phyloP scores from a whole-genome alignment of 2,113 vertebrate species.

The Eidolon helvum region DNA sequence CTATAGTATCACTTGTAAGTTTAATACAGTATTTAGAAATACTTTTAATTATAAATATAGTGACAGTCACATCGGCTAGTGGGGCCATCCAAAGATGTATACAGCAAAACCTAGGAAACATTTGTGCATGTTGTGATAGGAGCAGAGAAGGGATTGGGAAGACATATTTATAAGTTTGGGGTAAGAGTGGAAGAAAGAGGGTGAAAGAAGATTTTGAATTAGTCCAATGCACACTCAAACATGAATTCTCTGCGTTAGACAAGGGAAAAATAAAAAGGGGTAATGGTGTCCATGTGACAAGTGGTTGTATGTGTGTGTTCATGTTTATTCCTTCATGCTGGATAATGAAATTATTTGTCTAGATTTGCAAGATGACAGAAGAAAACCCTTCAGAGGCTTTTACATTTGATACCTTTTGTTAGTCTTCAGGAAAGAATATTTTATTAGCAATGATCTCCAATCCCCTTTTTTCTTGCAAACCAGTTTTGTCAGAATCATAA shows the following conservation, averaged over 20 bases:
- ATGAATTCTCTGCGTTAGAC: background rate
- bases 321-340: background rate
- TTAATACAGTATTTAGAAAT: background rate
- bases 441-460: conserved; percentile 15
- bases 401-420: background rate
- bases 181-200: background rate
- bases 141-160: background rate
- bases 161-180: background rate
- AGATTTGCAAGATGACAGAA: conserved; percentile 20
- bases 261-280: background rate
- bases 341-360: background rate
- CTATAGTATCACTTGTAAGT: background rate
- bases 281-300: background rate
- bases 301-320: background rate
- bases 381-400: background rate
- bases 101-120: background rate
- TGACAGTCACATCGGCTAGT: background rate
- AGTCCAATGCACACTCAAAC: background rate
- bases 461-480: background rate
- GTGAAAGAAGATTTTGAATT: background rate
- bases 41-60: background rate
- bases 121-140: background rate
- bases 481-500: conserved; percentile 12
- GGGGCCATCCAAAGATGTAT: background rate
- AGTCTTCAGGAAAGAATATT: conserved; percentile 31